Evolutionary conservation across 1,140 invertebrate species (phyloP), one percentile per base, ranked within the genome.

Genomic region (Drosophila willistoni): DNA sequence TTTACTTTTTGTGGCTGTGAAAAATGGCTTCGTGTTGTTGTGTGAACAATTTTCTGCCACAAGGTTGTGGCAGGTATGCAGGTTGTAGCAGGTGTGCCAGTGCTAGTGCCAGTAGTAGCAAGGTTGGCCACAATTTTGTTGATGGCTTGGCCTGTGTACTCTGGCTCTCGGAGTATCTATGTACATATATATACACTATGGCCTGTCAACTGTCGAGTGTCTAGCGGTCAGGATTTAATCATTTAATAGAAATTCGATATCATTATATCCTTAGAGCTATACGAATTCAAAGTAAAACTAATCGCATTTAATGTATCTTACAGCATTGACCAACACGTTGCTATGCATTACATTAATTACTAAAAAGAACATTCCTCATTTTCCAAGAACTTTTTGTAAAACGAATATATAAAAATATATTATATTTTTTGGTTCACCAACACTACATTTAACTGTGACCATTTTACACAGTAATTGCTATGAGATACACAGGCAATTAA

Each of bases 11-110:
- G 75, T 65, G 75, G 75, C 67, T 64, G 44, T 77, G 71, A 74
- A 77, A 74, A 71, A 77, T 77, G 59, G 62, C 44, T 33, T 63
- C 39, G 59, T 73, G 59, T 54, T 63, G 65, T 67, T 66, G 67
- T 73, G 63, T 73, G 71, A 62, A 70, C 61, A 70, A 77, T 82
- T 74, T 72, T 68, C 42, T 71, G 63, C 74, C 75, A 77, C 82
- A 79, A 79, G 69, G 79, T 64, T 77, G 72, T 17, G 56, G 54
- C 4, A 22, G 29, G 34, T 51, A 22, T 51, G 17, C 17, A 39
- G 3, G 62, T 57, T 60, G 64, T 44, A 42, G 42, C 36, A 59
- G 61, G 36, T 34, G 39, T 39, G 55, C 29, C 60, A 14, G 36
- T 39, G 36, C 36, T 10, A 39, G 29, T 33, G 47, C 29, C 55